Conservation (phyloP, 23 tunicate genomes). For the Corella eumyota region DNA sequence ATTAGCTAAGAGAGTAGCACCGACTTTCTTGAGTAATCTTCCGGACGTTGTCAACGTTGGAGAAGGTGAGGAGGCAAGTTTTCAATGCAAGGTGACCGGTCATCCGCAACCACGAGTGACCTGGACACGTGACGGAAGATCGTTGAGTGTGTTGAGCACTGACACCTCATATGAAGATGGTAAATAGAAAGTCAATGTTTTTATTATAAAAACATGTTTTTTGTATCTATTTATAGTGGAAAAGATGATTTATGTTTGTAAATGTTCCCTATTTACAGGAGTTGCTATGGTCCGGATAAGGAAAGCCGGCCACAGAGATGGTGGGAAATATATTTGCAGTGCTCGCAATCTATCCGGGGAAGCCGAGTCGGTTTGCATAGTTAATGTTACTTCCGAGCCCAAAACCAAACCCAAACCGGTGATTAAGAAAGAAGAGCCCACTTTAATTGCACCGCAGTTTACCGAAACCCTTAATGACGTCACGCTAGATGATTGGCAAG, state of each 20-base stretch:
- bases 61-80: conserved; percentile 61
- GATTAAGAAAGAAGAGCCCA: conserved; percentile 5
- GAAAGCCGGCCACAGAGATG: conserved; percentile 65
- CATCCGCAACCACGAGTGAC: conserved; percentile 96
- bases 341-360: conserved; percentile 90
- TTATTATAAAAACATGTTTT: too few species aligned
- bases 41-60: conserved; percentile 36
- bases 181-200: too few species aligned
- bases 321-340: conserved; percentile 77
- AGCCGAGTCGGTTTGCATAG: conserved; percentile 58
- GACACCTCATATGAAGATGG: conserved; percentile 94
- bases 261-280: conserved; percentile 15
- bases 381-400: conserved; percentile 8
- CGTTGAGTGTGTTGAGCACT: conserved; percentile 77
- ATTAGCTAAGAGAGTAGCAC: conserved; percentile 91
- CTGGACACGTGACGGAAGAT: conserved; percentile 88
- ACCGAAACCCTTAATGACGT: conserved; percentile 32
- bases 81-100: conserved; percentile 74
- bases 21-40: conserved; percentile 37
- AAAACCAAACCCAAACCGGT: conserved; percentile 6
- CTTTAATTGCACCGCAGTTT: conserved; percentile 38
- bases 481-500: conserved; percentile 58
- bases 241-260: background rate
- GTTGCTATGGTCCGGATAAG: conserved; percentile 74
- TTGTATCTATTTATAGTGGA: background rate